These are phyloP conservation scores for Bradypodion ventrale DNA, from an alignment of 2,797 vertebrate species.

Conservation along the genomic window DNA sequence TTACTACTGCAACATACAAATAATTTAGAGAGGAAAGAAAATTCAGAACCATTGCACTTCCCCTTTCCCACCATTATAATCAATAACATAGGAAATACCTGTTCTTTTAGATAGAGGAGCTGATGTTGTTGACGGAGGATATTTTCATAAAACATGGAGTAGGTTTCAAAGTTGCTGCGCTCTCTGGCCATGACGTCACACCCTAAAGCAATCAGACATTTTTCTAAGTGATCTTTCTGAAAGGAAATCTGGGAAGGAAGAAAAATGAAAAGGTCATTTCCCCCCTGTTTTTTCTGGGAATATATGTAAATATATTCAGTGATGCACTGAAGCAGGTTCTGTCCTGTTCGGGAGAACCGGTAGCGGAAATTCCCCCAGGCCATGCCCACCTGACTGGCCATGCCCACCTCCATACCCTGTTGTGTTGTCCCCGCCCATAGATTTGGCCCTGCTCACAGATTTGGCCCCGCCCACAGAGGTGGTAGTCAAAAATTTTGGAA, in stretches of 20 bases:
- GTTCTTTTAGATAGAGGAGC: slow-evolving; percentile 75
- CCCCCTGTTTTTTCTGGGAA: too few species aligned
- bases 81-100: slow-evolving; percentile 56
- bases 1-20: slow-evolving; percentile 17
- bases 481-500: too few species aligned
- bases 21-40: slow-evolving; percentile 22
- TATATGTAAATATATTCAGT: neutral
- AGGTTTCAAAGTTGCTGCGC: slow-evolving; percentile 75
- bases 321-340: too few species aligned
- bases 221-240: slow-evolving; percentile 70
- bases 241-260: slow-evolving; percentile 71
- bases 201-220: slow-evolving; percentile 72
- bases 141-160: slow-evolving; percentile 81
- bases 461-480: too few species aligned
- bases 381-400: too few species aligned
- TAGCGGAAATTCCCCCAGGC: too few species aligned
- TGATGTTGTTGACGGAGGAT: slow-evolving; percentile 71
- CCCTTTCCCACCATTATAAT: neutral
- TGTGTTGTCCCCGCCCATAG: too few species aligned
- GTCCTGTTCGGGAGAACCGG: too few species aligned
- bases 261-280: slow-evolving; percentile 26
- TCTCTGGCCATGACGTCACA: slow-evolving; percentile 77
- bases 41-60: neutral
- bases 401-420: too few species aligned
- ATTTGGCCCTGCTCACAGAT: too few species aligned